A percentile compares a stretch with the other conserved stretches of the same genome.
These are phyloP conservation scores for Hirundichthys speculiger DNA, from an alignment of 2,113 vertebrate genomes.

Conservation along the genomic window DNA sequence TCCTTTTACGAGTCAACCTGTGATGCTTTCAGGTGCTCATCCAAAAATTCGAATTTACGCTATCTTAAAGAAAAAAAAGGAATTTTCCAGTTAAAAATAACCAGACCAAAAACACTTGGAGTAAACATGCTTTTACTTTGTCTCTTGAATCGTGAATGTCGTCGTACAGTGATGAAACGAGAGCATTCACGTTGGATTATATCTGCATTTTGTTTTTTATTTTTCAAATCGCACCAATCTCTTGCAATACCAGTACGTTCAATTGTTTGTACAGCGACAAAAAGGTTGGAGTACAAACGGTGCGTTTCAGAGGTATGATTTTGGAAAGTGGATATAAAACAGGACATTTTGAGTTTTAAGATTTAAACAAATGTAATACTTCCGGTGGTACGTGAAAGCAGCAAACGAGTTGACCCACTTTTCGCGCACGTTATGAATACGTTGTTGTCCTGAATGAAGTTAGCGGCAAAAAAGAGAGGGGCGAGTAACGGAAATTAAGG, in stretches of 20 bases:
- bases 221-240: too few relatives aligned
- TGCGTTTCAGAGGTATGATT: too few relatives aligned
- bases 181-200: too few relatives aligned
- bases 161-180: too few relatives aligned
- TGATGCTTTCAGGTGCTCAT: constrained; percentile 23
- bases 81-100: not conserved
- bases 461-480: rapidly evolving
- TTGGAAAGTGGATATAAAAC: too few relatives aligned
- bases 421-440: constrained; percentile 22
- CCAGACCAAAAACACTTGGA: not conserved
- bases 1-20: constrained; percentile 43
- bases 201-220: too few relatives aligned
- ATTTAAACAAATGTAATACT: not conserved
- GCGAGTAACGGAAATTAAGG: not conserved
- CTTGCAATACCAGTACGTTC: too few relatives aligned
- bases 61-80: rapidly evolving
- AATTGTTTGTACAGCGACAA: too few relatives aligned
- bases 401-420: constrained; percentile 62
- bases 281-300: too few relatives aligned
- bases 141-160: too few relatives aligned
- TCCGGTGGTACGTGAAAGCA: not conserved
- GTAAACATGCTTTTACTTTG: too few relatives aligned
- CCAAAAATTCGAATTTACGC: not conserved
- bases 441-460: constrained; percentile 14
- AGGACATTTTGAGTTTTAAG: not conserved